These are phyloP conservation scores for Drosophila serrata DNA, from an alignment of 1,140 invertebrate genomes.

Conservation along the genomic window DNA sequence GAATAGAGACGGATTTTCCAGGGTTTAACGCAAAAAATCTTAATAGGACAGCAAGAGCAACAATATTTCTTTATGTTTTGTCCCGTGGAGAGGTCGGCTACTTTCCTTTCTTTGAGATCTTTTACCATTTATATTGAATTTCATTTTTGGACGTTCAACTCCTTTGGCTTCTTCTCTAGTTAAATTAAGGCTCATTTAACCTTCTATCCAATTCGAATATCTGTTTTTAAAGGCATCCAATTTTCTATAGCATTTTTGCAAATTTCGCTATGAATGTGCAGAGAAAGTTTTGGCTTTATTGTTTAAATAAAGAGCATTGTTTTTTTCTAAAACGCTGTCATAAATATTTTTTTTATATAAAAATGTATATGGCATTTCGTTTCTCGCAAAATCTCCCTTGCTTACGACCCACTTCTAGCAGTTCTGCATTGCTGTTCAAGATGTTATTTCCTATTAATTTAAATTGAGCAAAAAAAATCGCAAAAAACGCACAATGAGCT, in stretches of 20 bases:
- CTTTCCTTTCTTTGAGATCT: not conserved
- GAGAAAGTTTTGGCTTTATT: too few relatives aligned
- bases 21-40: not conserved
- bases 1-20: constrained; percentile 1
- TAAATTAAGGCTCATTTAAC: not conserved
- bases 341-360: too few relatives aligned
- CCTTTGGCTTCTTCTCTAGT: not conserved
- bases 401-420: too few relatives aligned
- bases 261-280: not conserved
- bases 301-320: too few relatives aligned
- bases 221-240: not conserved
- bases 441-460: too few relatives aligned
- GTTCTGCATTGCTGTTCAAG: too few relatives aligned
- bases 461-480: too few relatives aligned
- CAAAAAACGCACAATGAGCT: too few relatives aligned
- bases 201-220: not conserved
- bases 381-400: too few relatives aligned
- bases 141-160: not conserved
- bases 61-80: not conserved
- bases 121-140: constrained; percentile 9
- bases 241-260: not conserved
- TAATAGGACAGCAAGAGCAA: not conserved
- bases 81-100: not conserved
- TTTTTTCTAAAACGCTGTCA: too few relatives aligned
- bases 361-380: too few relatives aligned